Percentiles rank a stretch among this genome's conserved stretches.
Conservation (phyloP, 30 jellyfish, hydroid and myxozoan genomes). For the Chrysaora quinquecirrha region DNA sequence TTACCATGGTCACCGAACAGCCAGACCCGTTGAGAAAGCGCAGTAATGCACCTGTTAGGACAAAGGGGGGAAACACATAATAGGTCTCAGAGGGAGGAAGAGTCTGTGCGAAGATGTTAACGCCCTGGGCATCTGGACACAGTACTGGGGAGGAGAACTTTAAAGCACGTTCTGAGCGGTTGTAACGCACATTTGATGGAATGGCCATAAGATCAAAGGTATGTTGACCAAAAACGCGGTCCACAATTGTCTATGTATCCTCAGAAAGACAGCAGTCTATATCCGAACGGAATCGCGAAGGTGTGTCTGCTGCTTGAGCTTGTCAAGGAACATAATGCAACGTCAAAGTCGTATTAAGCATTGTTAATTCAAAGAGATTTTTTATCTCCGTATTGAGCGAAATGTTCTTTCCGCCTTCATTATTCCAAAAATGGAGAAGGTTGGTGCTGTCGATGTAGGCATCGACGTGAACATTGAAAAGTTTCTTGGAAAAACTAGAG, state of each 20-base stretch:
- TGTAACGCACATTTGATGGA: conserved; percentile 6
- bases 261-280: conserved; percentile 37
- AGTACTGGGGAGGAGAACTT: conserved; percentile 1
- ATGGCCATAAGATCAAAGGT: conserved; percentile 26
- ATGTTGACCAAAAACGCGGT: conserved; percentile 22
- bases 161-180: conserved; percentile 5
- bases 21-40: neutral
- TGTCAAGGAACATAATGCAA: conserved; percentile 10
- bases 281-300: conserved; percentile 13
- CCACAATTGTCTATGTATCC: neutral
- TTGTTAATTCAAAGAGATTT: neutral
- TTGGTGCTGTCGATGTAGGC: conserved; percentile 9
- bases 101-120: conserved; percentile 8
- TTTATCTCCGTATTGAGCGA: conserved; percentile 9
- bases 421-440: neutral
- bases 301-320: conserved; percentile 12
- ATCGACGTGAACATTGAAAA: neutral
- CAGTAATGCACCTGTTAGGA: conserved; percentile 3
- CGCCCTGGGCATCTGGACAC: neutral
- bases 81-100: neutral
- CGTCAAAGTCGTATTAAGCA: conserved; percentile 6
- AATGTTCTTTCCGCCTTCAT: conserved; percentile 19
- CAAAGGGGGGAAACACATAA: conserved; percentile 25
- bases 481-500: neutral
- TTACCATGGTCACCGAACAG: neutral